Base-by-base conservation (phyloP, 2,888 invertebrate species). In the Tipula confusa region DNA sequence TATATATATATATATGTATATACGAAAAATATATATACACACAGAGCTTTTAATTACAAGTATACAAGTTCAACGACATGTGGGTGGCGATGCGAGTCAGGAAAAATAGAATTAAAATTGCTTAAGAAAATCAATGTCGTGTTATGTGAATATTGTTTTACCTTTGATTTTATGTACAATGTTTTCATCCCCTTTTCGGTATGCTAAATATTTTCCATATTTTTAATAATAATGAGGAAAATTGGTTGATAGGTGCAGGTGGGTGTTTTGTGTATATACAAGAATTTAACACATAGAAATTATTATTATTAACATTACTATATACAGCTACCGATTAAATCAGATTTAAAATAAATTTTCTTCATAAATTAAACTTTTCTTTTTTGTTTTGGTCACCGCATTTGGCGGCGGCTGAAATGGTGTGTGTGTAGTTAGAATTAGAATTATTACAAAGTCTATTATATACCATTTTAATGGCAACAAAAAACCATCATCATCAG, bases 81-180 rank as follows among this genome's bases (percentile, higher is more conserved):
- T n/a, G n/a, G n/a, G n/a, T n/a, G n/a, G n/a, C n/a, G n/a, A n/a
- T n/a, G 18, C 9, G 9, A 24, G 24, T 9, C 9, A 64, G 24
- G 18, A 64, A 64, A 64, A 64, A 24, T 64, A 64, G 24, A 64
- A 64, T 24, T 43, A 15, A 43, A 43, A 43, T 64, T 64, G 64
- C 64, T 64, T 64, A 43, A 43, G 64, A 64, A 64, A 64, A 64
- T 64, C 64, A 64, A 64, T 64, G 64, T 64, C 64, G 64, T 64
- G 64, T 64, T 24, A 24, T 64, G n/a, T 43, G 3, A 15, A 43
- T 2, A 43, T 43, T 43, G n/a, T 43, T 15, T 15, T 43, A 36
- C 36, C 36, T 64, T 24, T 64, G 24, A 64, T 64, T 64, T 1
- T 64, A 64, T 24, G 24, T 24, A 24, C 64, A 64, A 9, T 24